These are phyloP conservation scores for Stictonetta naevosa DNA, from an alignment of 2,113 vertebrate species.

Conservation along the genomic window DNA sequence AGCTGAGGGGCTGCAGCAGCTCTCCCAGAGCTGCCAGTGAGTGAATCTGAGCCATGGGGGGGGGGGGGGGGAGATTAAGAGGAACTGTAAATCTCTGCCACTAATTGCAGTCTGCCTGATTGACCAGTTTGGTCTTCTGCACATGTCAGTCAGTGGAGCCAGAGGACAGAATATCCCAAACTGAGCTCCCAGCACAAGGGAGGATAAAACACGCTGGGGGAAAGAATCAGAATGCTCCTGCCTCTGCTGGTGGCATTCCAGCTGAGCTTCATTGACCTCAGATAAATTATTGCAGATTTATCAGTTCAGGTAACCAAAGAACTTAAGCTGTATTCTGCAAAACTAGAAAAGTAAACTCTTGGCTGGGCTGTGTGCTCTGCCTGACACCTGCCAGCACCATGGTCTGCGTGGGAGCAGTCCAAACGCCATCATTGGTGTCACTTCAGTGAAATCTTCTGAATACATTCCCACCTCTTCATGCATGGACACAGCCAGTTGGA, in stretches of 20 bases:
- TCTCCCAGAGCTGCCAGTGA: slow-evolving; percentile 21
- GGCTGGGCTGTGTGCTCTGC: too few relatives aligned
- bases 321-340: not conserved
- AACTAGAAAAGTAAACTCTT: too few relatives aligned
- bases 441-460: not conserved
- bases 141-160: not conserved
- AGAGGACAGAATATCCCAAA: not conserved
- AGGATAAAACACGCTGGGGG: not conserved
- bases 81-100: not conserved
- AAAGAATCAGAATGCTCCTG: not conserved
- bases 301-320: not conserved
- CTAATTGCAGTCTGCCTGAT: not conserved
- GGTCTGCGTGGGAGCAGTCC: too few relatives aligned
- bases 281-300: not conserved
- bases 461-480: not conserved
- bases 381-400: not conserved
- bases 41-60: not conserved
- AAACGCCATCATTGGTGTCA: not conserved
- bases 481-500: not conserved
- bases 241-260: not conserved
- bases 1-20: not conserved
- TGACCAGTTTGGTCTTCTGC: not conserved
- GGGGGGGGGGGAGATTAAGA: not conserved
- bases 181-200: not conserved
- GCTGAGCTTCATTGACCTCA: not conserved